These are phyloP conservation scores for Hypomecis atomaria DNA, from an alignment of 2,888 invertebrate species.

Conservation along the genomic window DNA sequence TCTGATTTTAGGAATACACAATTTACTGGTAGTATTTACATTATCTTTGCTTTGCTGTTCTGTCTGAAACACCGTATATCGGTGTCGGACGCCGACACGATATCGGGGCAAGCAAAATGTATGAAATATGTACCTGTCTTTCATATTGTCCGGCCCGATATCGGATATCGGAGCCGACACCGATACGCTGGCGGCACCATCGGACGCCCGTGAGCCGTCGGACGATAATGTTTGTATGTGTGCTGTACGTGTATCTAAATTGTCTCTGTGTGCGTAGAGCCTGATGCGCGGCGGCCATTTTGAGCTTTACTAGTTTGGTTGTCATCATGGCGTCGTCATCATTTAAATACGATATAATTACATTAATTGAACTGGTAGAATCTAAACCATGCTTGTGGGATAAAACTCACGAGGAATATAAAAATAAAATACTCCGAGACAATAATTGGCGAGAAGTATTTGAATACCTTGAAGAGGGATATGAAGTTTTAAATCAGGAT, in stretches of 20 bases:
- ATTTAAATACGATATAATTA: slow-evolving; percentile 20
- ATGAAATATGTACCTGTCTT: slow-evolving; percentile 31
- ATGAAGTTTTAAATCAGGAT: no score
- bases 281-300: slow-evolving; percentile 12
- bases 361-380: slow-evolving; percentile 26
- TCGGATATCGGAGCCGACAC: slow-evolving; percentile 31
- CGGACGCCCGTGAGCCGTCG: slow-evolving; percentile 33
- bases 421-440: slow-evolving; percentile 27
- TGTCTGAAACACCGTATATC: neutral
- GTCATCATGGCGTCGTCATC: neutral
- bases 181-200: slow-evolving; percentile 28
- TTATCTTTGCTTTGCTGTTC: no score
- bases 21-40: no score
- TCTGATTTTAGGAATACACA: no score
- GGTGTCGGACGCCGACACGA: slow-evolving; percentile 32
- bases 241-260: slow-evolving; percentile 41
- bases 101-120: slow-evolving; percentile 34
- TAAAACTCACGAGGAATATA: slow-evolving; percentile 32
- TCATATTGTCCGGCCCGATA: slow-evolving; percentile 30
- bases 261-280: slow-evolving; percentile 38
- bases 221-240: slow-evolving; percentile 39
- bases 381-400: slow-evolving; percentile 29
- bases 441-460: slow-evolving; percentile 15
- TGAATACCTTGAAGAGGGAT: no score
- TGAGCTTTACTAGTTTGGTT: no score